Evolutionary conservation across 1,140 invertebrate species (phyloP).

Genomic region (Drosophila pseudoananassae): DNA sequence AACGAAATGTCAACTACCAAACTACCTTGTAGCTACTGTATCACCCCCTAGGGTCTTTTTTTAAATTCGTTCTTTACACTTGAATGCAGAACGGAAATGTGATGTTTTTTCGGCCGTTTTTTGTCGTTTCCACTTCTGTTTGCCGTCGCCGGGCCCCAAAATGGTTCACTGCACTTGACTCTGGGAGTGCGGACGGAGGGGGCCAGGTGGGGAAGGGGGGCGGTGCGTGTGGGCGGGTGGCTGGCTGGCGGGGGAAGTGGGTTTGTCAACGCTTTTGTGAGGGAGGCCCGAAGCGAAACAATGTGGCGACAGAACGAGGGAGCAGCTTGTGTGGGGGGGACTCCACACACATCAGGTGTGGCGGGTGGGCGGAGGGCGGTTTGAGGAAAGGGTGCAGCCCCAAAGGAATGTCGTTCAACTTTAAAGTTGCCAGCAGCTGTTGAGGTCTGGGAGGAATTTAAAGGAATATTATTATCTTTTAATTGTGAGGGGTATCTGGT

Average conservation of each 20-base stretch:
- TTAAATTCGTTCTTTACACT: conserved; percentile 61
- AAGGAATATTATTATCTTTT: background rate
- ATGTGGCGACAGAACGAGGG: conserved; percentile 29
- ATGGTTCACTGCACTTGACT: conserved; percentile 80
- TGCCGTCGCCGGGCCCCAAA: conserved; percentile 65
- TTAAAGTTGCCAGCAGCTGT: conserved; percentile 6
- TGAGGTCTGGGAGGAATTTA: background rate
- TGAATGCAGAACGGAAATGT: conserved; percentile 75
- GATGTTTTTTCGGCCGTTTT: conserved; percentile 44
- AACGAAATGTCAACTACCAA: too few relatives aligned
- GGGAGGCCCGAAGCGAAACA: conserved; percentile 58
- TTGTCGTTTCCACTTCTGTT: conserved; percentile 41
- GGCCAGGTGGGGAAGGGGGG: background rate
- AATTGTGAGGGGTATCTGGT: background rate
- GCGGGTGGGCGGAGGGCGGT: too few relatives aligned
- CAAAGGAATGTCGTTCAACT: conserved; percentile 24
- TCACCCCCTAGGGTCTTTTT: conserved; percentile 6
- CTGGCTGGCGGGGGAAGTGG: conserved; percentile 25
- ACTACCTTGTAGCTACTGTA: too few relatives aligned
- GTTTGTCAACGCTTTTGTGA: conserved; percentile 73
- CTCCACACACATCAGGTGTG: conserved; percentile 52
- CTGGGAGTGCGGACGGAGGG: conserved; percentile 13
- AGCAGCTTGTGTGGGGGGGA: conserved; percentile 28
- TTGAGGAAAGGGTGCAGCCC: conserved; percentile 29
- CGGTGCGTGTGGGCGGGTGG: conserved; percentile 1